phyloP scores from a whole-genome alignment of 2,113 vertebrate genomes.

The Ammodytes dubius region DNA sequence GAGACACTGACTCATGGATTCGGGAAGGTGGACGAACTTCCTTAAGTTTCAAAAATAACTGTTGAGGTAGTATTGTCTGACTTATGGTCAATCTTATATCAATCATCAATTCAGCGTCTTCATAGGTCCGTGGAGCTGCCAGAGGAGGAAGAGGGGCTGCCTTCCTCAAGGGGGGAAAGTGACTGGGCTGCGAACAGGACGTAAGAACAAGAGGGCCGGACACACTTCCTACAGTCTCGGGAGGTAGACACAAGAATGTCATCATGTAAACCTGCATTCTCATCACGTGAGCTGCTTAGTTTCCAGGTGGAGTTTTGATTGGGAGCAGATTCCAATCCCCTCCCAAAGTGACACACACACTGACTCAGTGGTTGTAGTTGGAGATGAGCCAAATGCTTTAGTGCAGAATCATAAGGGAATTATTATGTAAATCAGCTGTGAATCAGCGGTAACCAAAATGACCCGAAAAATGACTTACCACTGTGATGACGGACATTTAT shows the following conservation, averaged over 20 bases:
- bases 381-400: neutral
- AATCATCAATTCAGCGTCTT: neutral
- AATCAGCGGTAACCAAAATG: neutral
- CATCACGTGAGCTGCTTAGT: neutral
- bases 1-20: constrained; percentile 42
- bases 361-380: constrained; percentile 28
- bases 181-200: constrained; percentile 49
- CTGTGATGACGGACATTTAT: neutral
- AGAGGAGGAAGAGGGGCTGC: constrained; percentile 1
- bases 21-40: neutral
- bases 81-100: constrained; percentile 20
- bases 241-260: constrained; percentile 8
- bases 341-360: constrained; percentile 17
- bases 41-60: constrained; percentile 7
- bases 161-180: constrained; percentile 1
- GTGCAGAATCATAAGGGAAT: neutral
- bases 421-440: neutral
- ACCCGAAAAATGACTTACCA: neutral
- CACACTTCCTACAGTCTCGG: constrained; percentile 26
- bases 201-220: constrained; percentile 32
- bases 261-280: neutral
- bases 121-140: neutral
- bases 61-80: constrained; percentile 12
- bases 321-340: neutral
- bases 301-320: constrained; percentile 28